phyloP scores from a whole-genome alignment of 2,113 vertebrate species.

The Corydoras sp. region DNA sequence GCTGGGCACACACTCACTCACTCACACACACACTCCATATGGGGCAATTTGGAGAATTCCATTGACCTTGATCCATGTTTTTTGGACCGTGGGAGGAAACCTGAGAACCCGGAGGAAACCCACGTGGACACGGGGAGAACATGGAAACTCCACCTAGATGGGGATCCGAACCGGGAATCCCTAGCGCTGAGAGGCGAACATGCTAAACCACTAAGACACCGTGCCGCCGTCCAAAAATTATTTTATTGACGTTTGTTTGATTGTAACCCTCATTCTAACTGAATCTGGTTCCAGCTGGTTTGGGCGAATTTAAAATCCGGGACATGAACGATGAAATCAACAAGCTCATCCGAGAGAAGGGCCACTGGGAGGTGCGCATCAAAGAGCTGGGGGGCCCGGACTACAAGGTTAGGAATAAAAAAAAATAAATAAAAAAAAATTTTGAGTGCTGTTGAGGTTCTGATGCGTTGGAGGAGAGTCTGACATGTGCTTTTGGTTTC shows the following conservation, averaged over 20 bases:
- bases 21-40: no score
- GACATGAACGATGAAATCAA: constrained; percentile 98
- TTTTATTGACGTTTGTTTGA: neutral
- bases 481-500: neutral
- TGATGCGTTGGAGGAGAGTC: no score
- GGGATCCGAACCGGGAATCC: no score
- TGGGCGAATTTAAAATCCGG: constrained; percentile 92
- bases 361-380: constrained; percentile 94
- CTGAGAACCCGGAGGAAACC: no score
- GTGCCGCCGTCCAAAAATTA: neutral
- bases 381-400: constrained; percentile 90
- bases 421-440: neutral
- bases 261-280: neutral
- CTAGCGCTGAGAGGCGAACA: no score
- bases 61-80: no score
- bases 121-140: no score
- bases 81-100: no score
- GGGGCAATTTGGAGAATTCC: no score
- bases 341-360: constrained; percentile 93
- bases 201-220: no score
- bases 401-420: constrained; percentile 71
- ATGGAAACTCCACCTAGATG: no score
- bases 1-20: no score
- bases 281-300: constrained; percentile 70
- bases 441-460: neutral